Evolutionary conservation across 2,797 vertebrate species (phyloP), one percentile per base, ranked within the genome.

Genomic region (Chaunax sp.): DNA sequence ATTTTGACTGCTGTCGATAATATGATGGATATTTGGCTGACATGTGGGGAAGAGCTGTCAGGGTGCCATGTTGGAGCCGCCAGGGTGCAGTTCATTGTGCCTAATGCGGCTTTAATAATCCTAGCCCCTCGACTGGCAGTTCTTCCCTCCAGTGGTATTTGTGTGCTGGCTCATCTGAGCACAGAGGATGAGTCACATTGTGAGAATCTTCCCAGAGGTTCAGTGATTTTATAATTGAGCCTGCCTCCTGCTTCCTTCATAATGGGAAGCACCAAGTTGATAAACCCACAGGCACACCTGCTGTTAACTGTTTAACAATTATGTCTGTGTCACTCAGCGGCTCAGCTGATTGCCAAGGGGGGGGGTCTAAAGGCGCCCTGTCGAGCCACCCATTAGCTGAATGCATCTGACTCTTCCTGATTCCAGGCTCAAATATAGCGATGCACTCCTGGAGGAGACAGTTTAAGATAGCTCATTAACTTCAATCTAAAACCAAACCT

Each of bases 241-340:
- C 40, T 55, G 40, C 54, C 35, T 62, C 14, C 1, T 50, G 57
- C 74, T 69, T 47, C 44, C 26, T 41, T 56, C 53, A 46, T 44
- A 49, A 71, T 74, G 58, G 35, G 67, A 69, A 68, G 26, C 52
- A 59, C 15, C 65, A 52, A 54, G 50, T 63, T 69, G 63, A 76
- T 69, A 74, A 82, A 57, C 45, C 78, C 60, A 71, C 16, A 0
- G 20, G 66, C 83, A 53, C 75, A 75, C 70, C 82, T 79, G 78
- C 82, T 69, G 67, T 78, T 70, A 75, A 53, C 61, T 59, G 20
- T 81, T 66, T 49, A 63, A 69, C 68, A 62, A 55, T 75, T 68
- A 68, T 28, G 35, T 50, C 35, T 53, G 52, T 37, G 77, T 72
- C 61, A 67, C 38, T 77, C 53, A 70, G 15, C 19, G 62, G 61